These are phyloP conservation scores for Parochlus steinenii DNA, from an alignment of 2,888 invertebrate species.

Conservation along the genomic window DNA sequence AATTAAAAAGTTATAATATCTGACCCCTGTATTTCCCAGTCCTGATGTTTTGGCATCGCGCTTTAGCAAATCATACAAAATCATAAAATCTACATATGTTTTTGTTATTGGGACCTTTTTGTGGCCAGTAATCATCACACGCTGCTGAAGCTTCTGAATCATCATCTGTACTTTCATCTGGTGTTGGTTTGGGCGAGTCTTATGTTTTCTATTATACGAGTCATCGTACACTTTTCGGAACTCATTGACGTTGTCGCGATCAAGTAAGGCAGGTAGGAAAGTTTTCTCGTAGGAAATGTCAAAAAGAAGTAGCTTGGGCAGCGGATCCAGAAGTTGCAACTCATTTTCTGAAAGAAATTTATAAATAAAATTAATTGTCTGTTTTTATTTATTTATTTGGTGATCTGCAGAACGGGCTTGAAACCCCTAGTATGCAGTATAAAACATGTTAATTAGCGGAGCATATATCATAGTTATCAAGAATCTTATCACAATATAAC, in stretches of 20 bases:
- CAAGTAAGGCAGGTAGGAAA: constrained; percentile 16
- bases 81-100: constrained; percentile 28
- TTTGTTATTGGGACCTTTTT: constrained; percentile 29
- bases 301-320: constrained; percentile 24
- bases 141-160: constrained; percentile 7
- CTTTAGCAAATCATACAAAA: constrained; percentile 28
- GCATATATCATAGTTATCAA: too few relatives aligned
- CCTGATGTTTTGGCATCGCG: constrained; percentile 28
- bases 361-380: neutral
- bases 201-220: constrained; percentile 18
- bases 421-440: too few relatives aligned
- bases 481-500: too few relatives aligned
- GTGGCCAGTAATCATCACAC: constrained; percentile 22
- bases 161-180: constrained; percentile 5
- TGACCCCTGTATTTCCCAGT: constrained; percentile 25
- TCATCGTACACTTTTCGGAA: constrained; percentile 29
- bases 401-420: neutral
- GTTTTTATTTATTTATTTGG: neutral
- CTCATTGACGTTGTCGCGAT: constrained; percentile 27
- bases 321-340: constrained; percentile 21
- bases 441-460: too few relatives aligned
- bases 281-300: constrained; percentile 24
- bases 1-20: neutral
- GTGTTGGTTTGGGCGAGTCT: constrained; percentile 15
- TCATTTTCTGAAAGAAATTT: constrained; percentile 14